Evolutionary conservation across 2,888 invertebrate species (phyloP), one percentile per base, ranked within the genome.

Genomic region (Hyppa rectilinea): DNA sequence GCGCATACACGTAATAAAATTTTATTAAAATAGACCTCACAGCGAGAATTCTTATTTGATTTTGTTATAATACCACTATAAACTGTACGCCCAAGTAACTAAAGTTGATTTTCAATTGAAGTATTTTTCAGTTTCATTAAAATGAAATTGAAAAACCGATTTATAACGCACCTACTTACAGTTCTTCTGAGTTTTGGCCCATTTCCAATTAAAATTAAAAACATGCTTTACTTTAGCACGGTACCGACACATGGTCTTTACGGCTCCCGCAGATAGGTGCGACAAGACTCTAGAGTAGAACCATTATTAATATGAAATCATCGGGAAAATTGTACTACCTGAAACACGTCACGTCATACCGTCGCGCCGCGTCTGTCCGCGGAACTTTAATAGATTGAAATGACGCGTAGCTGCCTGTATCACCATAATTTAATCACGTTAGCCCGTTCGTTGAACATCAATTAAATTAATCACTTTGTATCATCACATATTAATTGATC

Each of bases 401-500:
- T n/a, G n/a, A n/a, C n/a, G n/a, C n/a, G n/a, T n/a, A n/a, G n/a
- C n/a, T n/a, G n/a, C n/a, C n/a, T n/a, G n/a, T n/a, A n/a, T 49
- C 52, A 43, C 55, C 34, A 60, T 63, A 26, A 70, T 70, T 63
- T 56, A 66, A 74, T 70, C 36, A 52, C 55, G 47, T 60, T 60
- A 38, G 38, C 43, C 36, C 34, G 31, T 63, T 52, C 31, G n/a
- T 17, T 23, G 49, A 53, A 45, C 60, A 59, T 70, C 50, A 58
- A 64, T 58, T 50, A 26, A 52, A 64, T 67, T 60, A 67, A 70
- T 75, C 50, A 49, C 61, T 53, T 59, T 45, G 53, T 60, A 58
- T 50, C 34, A 38, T 56, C 52, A 61, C 60, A 76, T 58, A 64
- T 80, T 64, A 75, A 76, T 68, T 68, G 50, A 53, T 80, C 49